Evolutionary conservation across 2,888 invertebrate genomes (phyloP).

Genomic region (Salticus scenicus): DNA sequence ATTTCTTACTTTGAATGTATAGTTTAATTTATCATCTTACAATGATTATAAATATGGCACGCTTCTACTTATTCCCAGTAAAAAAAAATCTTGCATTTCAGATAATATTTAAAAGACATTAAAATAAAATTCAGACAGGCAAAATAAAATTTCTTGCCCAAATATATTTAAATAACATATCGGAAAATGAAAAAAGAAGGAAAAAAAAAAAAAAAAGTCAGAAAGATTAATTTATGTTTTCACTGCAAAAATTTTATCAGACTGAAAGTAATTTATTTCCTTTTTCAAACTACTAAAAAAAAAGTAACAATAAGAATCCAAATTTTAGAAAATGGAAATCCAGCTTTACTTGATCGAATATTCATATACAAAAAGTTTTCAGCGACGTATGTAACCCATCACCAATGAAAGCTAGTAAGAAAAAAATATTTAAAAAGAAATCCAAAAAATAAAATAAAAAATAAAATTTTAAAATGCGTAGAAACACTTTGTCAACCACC

Average conservation of each 20-base stretch:
- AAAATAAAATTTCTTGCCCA: no score
- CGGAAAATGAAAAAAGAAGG: neutral
- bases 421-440: neutral
- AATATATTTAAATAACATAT: neutral
- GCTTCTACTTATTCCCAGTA: no score
- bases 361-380: neutral
- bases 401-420: constrained; percentile 8
- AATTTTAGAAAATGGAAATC: constrained; percentile 10
- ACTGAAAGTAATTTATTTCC: constrained; percentile 3
- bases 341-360: neutral
- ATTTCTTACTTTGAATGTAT: no score
- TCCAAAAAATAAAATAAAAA: neutral
- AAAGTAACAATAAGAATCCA: constrained; percentile 8
- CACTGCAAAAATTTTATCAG: neutral
- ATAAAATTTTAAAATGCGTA: constrained; percentile 41
- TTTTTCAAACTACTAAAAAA: neutral
- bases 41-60: no score
- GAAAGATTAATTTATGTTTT: constrained; percentile 2
- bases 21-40: no score
- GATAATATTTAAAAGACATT: no score
- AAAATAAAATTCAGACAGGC: no score
- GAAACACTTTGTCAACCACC: constrained; percentile 54
- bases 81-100: no score
- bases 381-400: constrained; percentile 27
- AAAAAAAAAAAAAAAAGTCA: no score